A percentile compares a stretch with the other conserved stretches of the same genome.
phyloP scores from a whole-genome alignment of 2,797 vertebrate genomes.

The Halcyon leucocephala region DNA sequence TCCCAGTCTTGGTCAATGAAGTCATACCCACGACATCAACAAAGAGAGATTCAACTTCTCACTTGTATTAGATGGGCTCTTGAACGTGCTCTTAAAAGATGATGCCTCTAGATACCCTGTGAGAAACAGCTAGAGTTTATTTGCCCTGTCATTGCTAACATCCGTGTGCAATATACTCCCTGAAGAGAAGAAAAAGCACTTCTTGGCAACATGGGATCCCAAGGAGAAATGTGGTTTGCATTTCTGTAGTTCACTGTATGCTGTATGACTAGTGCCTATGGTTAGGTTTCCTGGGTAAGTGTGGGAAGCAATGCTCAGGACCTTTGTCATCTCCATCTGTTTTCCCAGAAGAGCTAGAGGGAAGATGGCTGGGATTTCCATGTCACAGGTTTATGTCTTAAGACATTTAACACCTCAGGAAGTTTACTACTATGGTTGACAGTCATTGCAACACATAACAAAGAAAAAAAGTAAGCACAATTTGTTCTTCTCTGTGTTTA shows the following conservation, averaged over 20 bases:
- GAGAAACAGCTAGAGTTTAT: not conserved
- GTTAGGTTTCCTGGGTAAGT: not conserved
- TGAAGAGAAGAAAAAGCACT: not conserved
- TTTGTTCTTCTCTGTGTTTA: not conserved
- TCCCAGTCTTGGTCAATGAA: not conserved
- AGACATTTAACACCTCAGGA: not conserved
- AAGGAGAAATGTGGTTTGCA: not conserved
- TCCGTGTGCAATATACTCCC: not conserved
- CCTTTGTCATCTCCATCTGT: not conserved
- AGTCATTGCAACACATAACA: not conserved
- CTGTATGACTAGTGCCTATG: not conserved
- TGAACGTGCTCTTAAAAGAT: not conserved
- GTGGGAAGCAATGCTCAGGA: not conserved
- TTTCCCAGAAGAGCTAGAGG: not conserved
- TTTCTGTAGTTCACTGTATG: not conserved
- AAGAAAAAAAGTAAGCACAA: not conserved
- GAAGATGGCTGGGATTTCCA: not conserved
- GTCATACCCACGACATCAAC: not conserved
- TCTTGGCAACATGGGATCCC: not conserved
- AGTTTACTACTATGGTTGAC: not conserved
- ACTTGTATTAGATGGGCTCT: not conserved
- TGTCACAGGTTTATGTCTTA: not conserved
- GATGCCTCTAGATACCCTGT: not conserved
- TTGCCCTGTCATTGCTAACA: not conserved
- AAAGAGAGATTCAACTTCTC: conserved; percentile 22